Base-by-base conservation (phyloP, 2,888 invertebrate species). In the Agonopterix subpropinquella region DNA sequence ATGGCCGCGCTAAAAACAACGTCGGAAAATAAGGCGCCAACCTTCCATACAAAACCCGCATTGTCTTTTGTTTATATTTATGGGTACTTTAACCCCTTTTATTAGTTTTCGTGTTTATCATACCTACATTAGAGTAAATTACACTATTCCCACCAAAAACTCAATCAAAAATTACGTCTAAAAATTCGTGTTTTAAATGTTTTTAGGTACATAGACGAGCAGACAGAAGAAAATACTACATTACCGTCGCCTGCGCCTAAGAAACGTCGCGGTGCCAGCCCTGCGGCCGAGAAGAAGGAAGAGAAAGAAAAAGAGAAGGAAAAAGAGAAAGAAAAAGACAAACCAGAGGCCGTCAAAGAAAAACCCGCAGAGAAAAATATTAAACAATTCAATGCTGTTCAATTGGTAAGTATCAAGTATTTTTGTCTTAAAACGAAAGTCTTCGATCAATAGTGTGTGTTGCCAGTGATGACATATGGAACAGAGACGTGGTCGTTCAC, bases 151-250 rank as follows among this genome's bases (percentile, higher is more conserved):
- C n/a, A 4, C n/a, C 13, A 43, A 11, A 11, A 11, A 43, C 43
- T 43, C 2, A 8, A 9, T n/a, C 11, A 11, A 43, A 9, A 9
- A 43, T 43, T 44, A 28, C 7, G 28, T 28, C 28, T 7, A 39
- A 15, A 15, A 43, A 18, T 47, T 8, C 3, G 10, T 42, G 28
- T 28, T 28, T 7, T 7, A 5, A 28, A 28, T 28, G 28, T 36
- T 53, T 48, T 8, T 56, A 89, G 89, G 53, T 89, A 86, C 47
- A 77, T 87, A 48, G 89, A 89, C 51, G 89, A 89, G 47, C 86
- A 87, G n/a, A 78, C 78, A 0, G 88, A 86, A 49, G 89, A 89
- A 0, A 80, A 79, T 13, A 49, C 80, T 0, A 73, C 84, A 0
- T 57, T 81, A 0, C 80, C 82, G 0, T 76, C 83, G 0, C 82